Conservation (phyloP, 2,797 vertebrate genomes). For the Lerista edwardsae region DNA sequence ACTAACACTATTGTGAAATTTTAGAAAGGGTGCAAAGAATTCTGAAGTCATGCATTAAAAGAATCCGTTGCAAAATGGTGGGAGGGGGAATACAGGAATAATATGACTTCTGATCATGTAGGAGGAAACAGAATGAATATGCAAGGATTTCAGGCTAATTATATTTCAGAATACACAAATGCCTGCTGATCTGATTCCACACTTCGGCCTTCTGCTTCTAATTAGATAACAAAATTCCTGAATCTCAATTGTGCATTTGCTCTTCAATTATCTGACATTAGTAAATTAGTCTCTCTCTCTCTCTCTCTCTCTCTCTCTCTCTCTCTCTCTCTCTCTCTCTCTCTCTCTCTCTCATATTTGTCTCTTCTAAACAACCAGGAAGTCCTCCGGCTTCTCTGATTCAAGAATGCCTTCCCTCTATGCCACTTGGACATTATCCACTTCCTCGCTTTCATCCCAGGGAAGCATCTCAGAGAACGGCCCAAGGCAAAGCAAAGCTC, state of each 20-base stretch:
- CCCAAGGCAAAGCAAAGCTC: slow-evolving; percentile 69
- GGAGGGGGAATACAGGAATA: background rate
- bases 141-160: rapidly evolving
- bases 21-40: background rate
- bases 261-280: background rate
- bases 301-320: no score
- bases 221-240: background rate
- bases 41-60: background rate
- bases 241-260: slow-evolving; percentile 2
- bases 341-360: slow-evolving; percentile 14
- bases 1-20: background rate
- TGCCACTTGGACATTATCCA: slow-evolving; percentile 75
- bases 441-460: slow-evolving; percentile 85
- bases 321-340: no score
- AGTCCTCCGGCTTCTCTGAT: slow-evolving; percentile 85
- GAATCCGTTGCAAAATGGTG: background rate
- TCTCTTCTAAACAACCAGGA: slow-evolving; percentile 77
- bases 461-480: slow-evolving; percentile 82
- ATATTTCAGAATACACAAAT: background rate
- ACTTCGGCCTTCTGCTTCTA: background rate
- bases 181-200: rapidly evolving
- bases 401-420: slow-evolving; percentile 80
- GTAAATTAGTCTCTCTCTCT: background rate
- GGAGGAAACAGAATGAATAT: background rate
- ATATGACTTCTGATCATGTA: background rate